Conservation (phyloP, 2,888 invertebrate species). For the Asteroscopus sphinx region DNA sequence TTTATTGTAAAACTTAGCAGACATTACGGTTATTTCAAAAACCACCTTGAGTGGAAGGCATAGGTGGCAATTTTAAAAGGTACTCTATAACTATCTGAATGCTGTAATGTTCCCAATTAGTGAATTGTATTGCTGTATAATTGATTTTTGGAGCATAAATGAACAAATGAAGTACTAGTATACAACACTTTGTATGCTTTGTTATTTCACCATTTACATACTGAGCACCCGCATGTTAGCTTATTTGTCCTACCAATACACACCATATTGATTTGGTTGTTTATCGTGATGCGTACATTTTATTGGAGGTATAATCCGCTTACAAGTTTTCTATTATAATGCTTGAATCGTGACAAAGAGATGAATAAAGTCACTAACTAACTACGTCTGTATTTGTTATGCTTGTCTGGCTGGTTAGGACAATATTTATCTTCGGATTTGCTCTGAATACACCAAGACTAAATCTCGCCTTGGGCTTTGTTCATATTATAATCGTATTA, state of each 20-base stretch:
- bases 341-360: conserved; percentile 58
- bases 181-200: conserved; percentile 58
- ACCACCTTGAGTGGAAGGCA: conserved; percentile 51
- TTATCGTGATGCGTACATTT: conserved; percentile 61
- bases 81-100: neutral
- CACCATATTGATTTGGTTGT: conserved; percentile 39
- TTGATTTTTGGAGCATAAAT: conserved; percentile 74
- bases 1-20: conserved; percentile 64
- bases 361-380: conserved; percentile 34
- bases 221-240: conserved; percentile 70
- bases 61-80: conserved; percentile 49
- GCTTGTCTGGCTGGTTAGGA: conserved; percentile 70
- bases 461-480: conserved; percentile 64
- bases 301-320: conserved; percentile 51
- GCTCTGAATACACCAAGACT: conserved; percentile 69
- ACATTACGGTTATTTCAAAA: conserved; percentile 41
- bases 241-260: conserved; percentile 60
- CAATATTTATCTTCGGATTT: conserved; percentile 77
- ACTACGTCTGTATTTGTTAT: conserved; percentile 61
- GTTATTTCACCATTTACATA: conserved; percentile 74
- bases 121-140: conserved; percentile 80
- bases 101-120: conserved; percentile 69
- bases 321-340: conserved; percentile 48
- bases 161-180: conserved; percentile 63
- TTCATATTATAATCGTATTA: conserved; percentile 57